Evolutionary conservation across 2,888 invertebrate species (phyloP), one percentile per base, ranked within the genome.

Genomic region (Fabriciana adippe): DNA sequence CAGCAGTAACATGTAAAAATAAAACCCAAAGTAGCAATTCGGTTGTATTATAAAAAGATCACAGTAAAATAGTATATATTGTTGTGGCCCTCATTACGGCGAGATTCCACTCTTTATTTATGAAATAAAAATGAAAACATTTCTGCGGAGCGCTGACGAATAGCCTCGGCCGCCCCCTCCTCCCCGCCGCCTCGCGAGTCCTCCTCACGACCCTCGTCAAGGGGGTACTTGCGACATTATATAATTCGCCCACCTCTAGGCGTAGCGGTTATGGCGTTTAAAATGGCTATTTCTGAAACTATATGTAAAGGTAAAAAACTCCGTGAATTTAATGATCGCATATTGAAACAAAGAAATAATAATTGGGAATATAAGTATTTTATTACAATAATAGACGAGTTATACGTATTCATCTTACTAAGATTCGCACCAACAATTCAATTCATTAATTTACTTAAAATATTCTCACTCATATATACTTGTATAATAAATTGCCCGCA

Each of bases 111-210:
- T 86, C 86, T 86, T 89, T 90, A 90, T 89, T 90, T 91, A 91
- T 91, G 88, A 90, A 90, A 91, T 91, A 91, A 91, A 90, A 90
- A 90, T 90, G 90, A 89, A 90, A 92, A 92, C 90, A 90, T 90
- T 89, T 88, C 82, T 87, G 81, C 78, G 81, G 85, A 84, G 83
- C 82, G 84, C 88, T 89, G 92, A 91, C 75, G 76, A 76, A 78
- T 77, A 76, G 75, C 72, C 70, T 65, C 68, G 73, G 65, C 66
- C 70, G 68, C 57, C 68, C 69, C 68, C 67, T 16, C 57, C 54
- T 63, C 67, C 56, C 66, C 67, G 61, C 64, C 21, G 67, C 71
- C 72, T 65, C 73, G 6, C 26, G 45, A 41, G 57, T 8, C 57
- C 57, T 59, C 57, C 57, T 72, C 73, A 72, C 70, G 54, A 54